phyloP scores from a whole-genome alignment of 23 tunicate genomes.

The Halocynthia aurantium region DNA sequence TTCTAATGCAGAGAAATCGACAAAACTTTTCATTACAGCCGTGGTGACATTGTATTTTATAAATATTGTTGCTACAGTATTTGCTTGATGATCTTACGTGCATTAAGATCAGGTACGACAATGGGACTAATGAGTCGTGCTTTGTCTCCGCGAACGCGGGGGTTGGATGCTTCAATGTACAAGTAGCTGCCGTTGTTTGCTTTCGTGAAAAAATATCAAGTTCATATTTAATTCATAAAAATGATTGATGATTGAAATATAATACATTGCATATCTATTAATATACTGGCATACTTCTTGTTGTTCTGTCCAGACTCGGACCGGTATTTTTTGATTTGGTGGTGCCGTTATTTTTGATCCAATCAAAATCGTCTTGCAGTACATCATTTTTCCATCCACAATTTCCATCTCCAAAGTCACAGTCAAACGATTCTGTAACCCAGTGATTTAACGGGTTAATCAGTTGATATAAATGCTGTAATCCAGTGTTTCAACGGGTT shows the following conservation, averaged over 20 bases:
- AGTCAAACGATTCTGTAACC: conserved; percentile 54
- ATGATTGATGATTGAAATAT: too few relatives aligned
- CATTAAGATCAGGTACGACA: conserved; percentile 21
- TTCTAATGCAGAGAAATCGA: conserved; percentile 3
- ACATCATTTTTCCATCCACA: conserved; percentile 87
- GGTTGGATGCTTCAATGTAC: conserved; percentile 60
- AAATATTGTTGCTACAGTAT: neutral
- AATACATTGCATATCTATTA: too few relatives aligned
- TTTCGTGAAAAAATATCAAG: neutral
- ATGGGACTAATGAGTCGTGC: conserved; percentile 69
- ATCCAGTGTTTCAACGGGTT: too few relatives aligned
- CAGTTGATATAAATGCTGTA: too few relatives aligned
- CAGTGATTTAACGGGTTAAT: too few relatives aligned
- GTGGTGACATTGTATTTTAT: neutral
- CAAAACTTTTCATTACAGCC: neutral
- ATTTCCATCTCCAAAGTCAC: conserved; percentile 54
- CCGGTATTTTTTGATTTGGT: conserved; percentile 60
- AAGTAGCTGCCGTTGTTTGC: conserved; percentile 45
- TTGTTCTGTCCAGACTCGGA: conserved; percentile 53
- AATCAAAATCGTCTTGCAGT: conserved; percentile 62
- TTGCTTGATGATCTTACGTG: conserved; percentile 30
- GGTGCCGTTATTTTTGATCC: conserved; percentile 41
- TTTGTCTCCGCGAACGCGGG: conserved; percentile 43
- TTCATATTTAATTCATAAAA: too few relatives aligned
- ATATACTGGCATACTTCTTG: neutral